phyloP scores from a whole-genome alignment of 1,140 invertebrate species.

The Hormaphis cornu region DNA sequence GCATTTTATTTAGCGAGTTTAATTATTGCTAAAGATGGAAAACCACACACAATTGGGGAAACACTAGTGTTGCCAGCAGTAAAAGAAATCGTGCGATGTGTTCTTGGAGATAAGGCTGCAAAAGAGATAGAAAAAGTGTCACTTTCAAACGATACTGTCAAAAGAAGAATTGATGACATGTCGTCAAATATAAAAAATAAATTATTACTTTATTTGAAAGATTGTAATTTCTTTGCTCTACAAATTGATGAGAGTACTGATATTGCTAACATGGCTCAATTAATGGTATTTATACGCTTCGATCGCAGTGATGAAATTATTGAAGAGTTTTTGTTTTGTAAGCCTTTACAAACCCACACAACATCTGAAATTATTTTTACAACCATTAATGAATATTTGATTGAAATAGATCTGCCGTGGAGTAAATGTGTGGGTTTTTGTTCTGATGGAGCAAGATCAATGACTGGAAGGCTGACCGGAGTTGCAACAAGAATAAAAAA shows the following conservation, averaged over 20 bases:
- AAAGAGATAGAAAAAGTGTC: conserved; percentile 27
- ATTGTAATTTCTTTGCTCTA: background rate
- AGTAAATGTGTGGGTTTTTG: background rate
- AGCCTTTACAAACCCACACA: background rate
- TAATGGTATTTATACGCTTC: background rate
- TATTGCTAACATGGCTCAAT: conserved; percentile 5
- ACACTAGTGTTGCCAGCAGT: background rate
- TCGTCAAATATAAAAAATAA: background rate
- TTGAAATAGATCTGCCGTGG: background rate
- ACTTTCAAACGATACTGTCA: background rate
- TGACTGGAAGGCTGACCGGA: background rate
- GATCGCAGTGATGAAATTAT: background rate
- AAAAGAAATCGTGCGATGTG: background rate
- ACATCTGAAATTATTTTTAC: background rate
- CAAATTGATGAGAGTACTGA: conserved; percentile 29
- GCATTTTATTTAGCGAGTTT: background rate
- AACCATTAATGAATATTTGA: background rate
- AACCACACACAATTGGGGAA: background rate
- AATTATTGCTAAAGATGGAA: background rate
- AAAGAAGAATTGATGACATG: background rate
- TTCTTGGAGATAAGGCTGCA: conserved; percentile 35
- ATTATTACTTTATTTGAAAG: background rate
- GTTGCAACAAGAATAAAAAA: background rate
- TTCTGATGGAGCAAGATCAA: conserved; percentile 11
- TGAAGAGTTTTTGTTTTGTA: conserved; percentile 6